Evolutionary conservation across 2,888 invertebrate species (phyloP), one percentile per base, ranked within the genome.

Genomic region (Anorthoa munda): DNA sequence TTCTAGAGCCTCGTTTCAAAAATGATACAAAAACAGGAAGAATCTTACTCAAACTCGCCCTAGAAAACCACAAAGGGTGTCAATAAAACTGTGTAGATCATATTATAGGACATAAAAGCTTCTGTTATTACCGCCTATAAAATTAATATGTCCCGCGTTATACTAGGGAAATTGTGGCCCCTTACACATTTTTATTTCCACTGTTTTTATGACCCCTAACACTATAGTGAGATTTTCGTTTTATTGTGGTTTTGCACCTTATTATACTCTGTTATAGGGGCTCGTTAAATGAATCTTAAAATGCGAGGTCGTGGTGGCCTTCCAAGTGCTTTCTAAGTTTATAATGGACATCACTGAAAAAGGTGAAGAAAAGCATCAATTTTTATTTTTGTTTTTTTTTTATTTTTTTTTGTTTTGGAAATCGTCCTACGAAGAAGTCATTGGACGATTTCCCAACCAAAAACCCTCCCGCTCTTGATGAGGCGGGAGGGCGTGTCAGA

Each of bases 21-120:
- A 69, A n/a, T 45, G 3, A 18, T 11, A 11, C 12, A 39, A 18
- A 2, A 59, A n/a, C n/a, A 45, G 7, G 15, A 21, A 1, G 7
- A 46, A 18, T 46, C 53, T 39, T 55, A 55, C 23, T 15, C 13
- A 48, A 26, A 55, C 50, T 77, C 3, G 65, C 53, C 61, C 70
- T 45, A 66, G 59, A 73, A 56, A 66, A 80, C 72, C 72, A 66
- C 75, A 69, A 76, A 61, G 69, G 66, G 64, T 55, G 66, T 70
- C 82, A 69, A 84, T 84, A 77, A 83, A 83, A 83, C 56, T 61
- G 46, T 45, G 71, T 72, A 70, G 77, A 84, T 84, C 82, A 84
- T 82, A 84, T 76, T 72, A 78, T 81, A 64, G 73, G 50, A 21
- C 72, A 66, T 83, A 83, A 84, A 84, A 71, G 39, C 56, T 23